These are phyloP conservation scores for Hirtodrosophila trivittata DNA, from an alignment of 2,888 invertebrate species.

Conservation along the genomic window DNA sequence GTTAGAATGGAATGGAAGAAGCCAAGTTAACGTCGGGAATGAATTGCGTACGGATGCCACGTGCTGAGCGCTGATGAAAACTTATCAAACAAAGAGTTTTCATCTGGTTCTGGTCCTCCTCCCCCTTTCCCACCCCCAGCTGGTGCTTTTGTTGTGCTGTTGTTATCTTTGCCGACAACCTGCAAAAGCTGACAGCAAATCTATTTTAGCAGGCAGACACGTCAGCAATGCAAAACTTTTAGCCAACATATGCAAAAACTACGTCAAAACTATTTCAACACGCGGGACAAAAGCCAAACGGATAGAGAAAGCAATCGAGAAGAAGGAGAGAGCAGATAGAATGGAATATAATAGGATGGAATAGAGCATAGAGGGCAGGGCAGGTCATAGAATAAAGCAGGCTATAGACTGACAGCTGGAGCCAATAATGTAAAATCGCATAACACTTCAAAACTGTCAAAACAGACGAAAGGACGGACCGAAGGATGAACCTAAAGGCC, in stretches of 20 bases:
- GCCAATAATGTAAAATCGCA: constrained; percentile 78
- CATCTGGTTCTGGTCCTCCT: background rate
- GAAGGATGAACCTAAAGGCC: background rate
- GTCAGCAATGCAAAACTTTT: constrained; percentile 51
- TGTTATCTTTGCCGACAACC: constrained; percentile 56
- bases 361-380: constrained; percentile 10
- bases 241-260: constrained; percentile 60
- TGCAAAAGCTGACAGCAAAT: constrained; percentile 46
- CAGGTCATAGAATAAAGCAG: constrained; percentile 8
- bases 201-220: constrained; percentile 42
- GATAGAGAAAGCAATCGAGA: background rate
- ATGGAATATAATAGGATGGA: constrained; percentile 9
- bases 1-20: too few relatives aligned
- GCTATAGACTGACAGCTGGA: constrained; percentile 33
- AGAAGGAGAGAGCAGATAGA: too few relatives aligned
- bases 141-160: constrained; percentile 10
- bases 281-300: constrained; percentile 35
- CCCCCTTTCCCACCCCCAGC: background rate
- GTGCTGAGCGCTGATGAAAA: background rate
- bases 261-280: constrained; percentile 61
- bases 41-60: too few relatives aligned
- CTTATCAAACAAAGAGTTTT: constrained; percentile 24
- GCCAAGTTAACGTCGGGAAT: background rate
- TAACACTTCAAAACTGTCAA: constrained; percentile 72
- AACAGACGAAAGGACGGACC: constrained; percentile 7